Conservation (phyloP, 2,888 invertebrate species). For the Lithophane leautieri region DNA sequence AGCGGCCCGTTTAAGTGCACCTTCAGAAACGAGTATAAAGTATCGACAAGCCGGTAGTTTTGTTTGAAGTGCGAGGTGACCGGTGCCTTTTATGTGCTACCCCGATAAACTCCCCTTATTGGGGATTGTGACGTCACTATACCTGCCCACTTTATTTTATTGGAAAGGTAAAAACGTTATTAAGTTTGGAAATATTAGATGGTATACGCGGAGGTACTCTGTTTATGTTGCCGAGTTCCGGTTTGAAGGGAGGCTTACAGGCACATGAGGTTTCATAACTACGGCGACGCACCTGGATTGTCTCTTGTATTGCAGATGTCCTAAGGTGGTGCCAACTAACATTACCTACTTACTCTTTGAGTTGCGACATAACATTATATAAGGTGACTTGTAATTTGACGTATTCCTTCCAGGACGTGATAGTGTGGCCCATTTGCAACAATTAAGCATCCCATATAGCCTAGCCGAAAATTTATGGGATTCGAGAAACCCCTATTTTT, state of each 20-base stretch:
- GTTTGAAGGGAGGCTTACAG: not conserved
- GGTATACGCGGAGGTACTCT: not conserved
- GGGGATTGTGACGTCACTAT: constrained; percentile 56
- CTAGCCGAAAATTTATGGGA: too few species aligned
- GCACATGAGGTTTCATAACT: not conserved
- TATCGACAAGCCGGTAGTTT: constrained; percentile 28
- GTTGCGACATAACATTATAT: too few species aligned
- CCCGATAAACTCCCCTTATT: constrained; percentile 68
- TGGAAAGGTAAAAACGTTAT: constrained; percentile 51
- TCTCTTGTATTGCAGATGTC: not conserved
- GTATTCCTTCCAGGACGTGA: too few species aligned
- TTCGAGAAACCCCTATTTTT: too few species aligned
- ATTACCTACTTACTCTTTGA: too few species aligned
- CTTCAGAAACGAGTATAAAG: constrained; percentile 14
- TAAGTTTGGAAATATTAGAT: constrained; percentile 29
- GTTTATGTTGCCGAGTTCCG: not conserved
- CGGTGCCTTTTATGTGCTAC: constrained; percentile 71
- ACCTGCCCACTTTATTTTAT: constrained; percentile 56
- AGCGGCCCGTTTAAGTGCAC: not conserved
- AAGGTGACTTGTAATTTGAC: too few species aligned
- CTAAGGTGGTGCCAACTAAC: too few species aligned
- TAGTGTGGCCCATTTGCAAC: too few species aligned
- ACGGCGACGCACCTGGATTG: not conserved
- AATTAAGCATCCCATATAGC: too few species aligned
- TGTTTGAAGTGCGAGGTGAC: constrained; percentile 64